Conservation (phyloP, 2,113 vertebrate genomes). For the Platycercus adscitus region DNA sequence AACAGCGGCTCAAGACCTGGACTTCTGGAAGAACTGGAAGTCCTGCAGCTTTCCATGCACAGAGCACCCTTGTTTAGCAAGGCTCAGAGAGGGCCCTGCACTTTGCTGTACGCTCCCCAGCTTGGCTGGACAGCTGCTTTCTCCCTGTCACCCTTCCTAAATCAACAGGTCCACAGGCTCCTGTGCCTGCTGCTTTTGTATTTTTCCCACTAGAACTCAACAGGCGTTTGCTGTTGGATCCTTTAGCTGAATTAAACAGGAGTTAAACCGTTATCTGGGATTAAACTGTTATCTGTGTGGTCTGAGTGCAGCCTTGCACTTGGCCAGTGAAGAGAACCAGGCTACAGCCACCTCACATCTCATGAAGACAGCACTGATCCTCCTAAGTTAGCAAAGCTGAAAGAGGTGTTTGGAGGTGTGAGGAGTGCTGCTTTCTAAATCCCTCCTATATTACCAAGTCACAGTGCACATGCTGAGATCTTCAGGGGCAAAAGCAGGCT, state of each 20-base stretch:
- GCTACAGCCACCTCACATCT: not conserved
- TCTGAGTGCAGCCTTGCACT: not conserved
- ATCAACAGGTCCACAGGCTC: not conserved
- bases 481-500: not conserved
- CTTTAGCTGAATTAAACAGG: not conserved
- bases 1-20: not conserved
- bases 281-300: not conserved
- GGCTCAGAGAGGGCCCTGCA: not conserved
- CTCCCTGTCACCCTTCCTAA: not conserved
- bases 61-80: slow-evolving; percentile 52
- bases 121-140: not conserved
- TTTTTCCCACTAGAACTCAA: not conserved
- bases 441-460: not conserved
- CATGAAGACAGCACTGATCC: not conserved
- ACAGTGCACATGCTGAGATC: accelerated
- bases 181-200: slow-evolving; percentile 18
- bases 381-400: not conserved
- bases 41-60: not conserved
- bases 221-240: not conserved
- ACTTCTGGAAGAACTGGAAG: slow-evolving; percentile 43
- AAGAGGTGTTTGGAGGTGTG: not conserved
- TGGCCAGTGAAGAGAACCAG: not conserved
- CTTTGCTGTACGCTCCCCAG: not conserved
- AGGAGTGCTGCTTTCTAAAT: not conserved
- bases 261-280: not conserved